phyloP scores from a whole-genome alignment of 2,113 vertebrate species.

The Rynchops niger region DNA sequence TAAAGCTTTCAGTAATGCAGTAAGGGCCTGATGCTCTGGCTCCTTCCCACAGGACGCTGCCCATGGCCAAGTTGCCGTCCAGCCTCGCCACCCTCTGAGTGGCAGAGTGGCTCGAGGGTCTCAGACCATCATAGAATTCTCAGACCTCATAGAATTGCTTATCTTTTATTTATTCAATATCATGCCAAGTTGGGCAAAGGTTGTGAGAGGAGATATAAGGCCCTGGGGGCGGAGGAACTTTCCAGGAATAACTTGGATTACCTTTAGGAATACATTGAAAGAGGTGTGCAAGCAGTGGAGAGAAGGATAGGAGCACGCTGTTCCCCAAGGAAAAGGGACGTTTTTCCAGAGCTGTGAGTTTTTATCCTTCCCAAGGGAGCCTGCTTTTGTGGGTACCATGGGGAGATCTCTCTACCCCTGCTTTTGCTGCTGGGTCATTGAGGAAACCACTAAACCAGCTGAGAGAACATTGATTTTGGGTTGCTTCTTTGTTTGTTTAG shows the following conservation, averaged over 20 bases:
- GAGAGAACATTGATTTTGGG: neutral
- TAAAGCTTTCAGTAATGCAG: neutral
- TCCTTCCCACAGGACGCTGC: neutral
- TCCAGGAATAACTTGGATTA: slow-evolving; percentile 5
- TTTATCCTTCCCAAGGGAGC: neutral
- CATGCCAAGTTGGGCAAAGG: neutral
- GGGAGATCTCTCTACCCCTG: neutral
- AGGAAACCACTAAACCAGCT: neutral
- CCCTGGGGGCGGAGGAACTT: neutral
- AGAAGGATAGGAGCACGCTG: neutral
- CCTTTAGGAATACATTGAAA: neutral
- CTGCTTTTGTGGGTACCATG: neutral
- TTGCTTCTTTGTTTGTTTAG: slow-evolving; percentile 7
- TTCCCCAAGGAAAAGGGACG: neutral
- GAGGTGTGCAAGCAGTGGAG: rapidly evolving
- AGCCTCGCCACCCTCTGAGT: neutral
- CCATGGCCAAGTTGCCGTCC: neutral
- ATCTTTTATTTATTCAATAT: neutral
- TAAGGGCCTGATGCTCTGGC: rapidly evolving
- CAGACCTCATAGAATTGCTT: neutral
- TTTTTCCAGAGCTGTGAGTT: neutral
- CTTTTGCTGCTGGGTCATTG: neutral
- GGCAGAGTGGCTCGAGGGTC: neutral
- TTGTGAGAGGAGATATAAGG: neutral
- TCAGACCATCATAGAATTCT: neutral